phyloP scores from a whole-genome alignment of 2,113 vertebrate genomes.

The Melanocharis versteri region DNA sequence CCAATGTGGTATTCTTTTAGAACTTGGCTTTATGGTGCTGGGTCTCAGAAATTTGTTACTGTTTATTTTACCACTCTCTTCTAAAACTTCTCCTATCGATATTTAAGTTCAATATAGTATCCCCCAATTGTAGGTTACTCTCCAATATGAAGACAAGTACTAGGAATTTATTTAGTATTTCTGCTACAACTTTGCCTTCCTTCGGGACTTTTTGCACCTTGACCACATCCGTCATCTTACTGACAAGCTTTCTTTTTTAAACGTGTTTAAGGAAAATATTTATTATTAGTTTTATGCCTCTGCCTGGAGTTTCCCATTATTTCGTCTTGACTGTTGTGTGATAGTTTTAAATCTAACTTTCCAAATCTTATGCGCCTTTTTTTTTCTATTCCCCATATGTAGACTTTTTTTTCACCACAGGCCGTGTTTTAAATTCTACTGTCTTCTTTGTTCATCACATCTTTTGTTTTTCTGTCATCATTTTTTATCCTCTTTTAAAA shows the following conservation, averaged over 20 bases:
- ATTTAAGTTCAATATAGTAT: not conserved
- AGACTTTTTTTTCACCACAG: not conserved
- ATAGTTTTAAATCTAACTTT: not conserved
- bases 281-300: not conserved
- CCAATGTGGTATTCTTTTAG: not conserved
- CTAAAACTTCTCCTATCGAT: not conserved
- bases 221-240: not conserved
- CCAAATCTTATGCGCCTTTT: not conserved
- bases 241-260: not conserved
- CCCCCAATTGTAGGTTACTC: not conserved
- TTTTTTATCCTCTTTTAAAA: not conserved
- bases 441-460: not conserved
- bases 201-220: not conserved
- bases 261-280: not conserved
- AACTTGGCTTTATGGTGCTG: not conserved
- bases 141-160: not conserved
- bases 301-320: not conserved
- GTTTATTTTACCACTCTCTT: not conserved
- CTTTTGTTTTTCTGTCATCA: not conserved
- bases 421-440: not conserved
- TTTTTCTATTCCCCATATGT: not conserved
- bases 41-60: not conserved
- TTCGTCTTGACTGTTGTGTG: not conserved
- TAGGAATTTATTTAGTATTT: not conserved
- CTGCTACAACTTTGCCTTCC: not conserved